phyloP scores from a whole-genome alignment of 2,888 invertebrate genomes.

The Pogonocherus hispidulus region DNA sequence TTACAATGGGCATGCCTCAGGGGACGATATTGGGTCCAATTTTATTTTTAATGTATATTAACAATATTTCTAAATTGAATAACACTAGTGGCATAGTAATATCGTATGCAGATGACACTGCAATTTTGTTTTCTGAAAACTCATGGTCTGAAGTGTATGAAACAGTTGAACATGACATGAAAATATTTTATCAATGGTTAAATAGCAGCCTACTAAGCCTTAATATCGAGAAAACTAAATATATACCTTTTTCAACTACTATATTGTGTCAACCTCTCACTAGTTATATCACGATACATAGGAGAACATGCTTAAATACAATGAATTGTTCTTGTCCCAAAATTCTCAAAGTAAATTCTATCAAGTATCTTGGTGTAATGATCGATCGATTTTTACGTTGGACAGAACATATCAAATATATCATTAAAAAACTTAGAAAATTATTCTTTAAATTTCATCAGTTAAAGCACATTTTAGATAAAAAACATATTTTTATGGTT shows the following conservation, averaged over 20 bases:
- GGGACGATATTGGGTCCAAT: neutral
- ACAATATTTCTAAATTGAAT: neutral
- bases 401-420: constrained; percentile 3
- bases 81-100: neutral
- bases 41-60: constrained; percentile 5
- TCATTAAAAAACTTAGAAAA: neutral
- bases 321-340: neutral
- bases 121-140: neutral
- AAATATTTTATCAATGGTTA: neutral
- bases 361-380: constrained; percentile 1
- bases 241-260: neutral
- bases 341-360: neutral
- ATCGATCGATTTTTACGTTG: neutral
- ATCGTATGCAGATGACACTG: constrained; percentile 7
- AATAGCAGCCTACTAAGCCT: neutral
- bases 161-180: neutral
- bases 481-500: constrained; percentile 1
- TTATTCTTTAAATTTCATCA: neutral
- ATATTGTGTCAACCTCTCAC: neutral
- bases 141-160: neutral
- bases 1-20: neutral
- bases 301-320: neutral
- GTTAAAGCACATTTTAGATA: neutral
- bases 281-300: neutral
- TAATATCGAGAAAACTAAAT: constrained; percentile 2